Evolutionary conservation across 2,888 invertebrate genomes (phyloP), one percentile per base, ranked within the genome.

Genomic region (Heliconius hortense): DNA sequence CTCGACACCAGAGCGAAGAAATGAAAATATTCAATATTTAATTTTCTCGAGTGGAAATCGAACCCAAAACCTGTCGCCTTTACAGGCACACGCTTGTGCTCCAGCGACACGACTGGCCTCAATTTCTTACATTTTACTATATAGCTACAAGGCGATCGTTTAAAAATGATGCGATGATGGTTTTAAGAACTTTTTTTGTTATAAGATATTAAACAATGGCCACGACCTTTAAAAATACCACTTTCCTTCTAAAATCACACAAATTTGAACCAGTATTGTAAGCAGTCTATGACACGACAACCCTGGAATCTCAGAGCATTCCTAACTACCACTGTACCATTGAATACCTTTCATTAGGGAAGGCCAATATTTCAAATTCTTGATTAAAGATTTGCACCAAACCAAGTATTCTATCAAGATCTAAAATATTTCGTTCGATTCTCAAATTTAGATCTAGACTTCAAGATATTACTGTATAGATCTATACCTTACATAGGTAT

Each of bases 361-460:
- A 13, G 18, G 13, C 66, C 43, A 39, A 66, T 66, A 43, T 43
- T 66, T 66, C 24, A 66, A 43, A 66, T 66, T 43, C 39, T 43
- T 66, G 66, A 66, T 66, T 66, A 39, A 66, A 66, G 66, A 66
- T 66, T 66, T 66, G 66, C 66, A 43, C 66, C 66, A 66, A 66
- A 15, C 18, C 56, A 56, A 56, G 56, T 56, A 66, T 43, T 39
- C 64, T 39, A 24, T 24, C 24, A 15, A 39, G 53, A 56, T 56
- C 66, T 56, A 73, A 73, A 73, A 66, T 73, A 64, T 73, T 66
- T 63, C 66, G 66, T 24, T 35, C 24, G n/a, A 39, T 39, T 64
- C n/a, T 13, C n/a, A 64, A 39, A 64, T 39, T 39, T 24, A 7
- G 24, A 24, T 43, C 66, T 24, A 66, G 43, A 24, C 39, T 43